Evolutionary conservation across 2,113 vertebrate genomes (phyloP), one percentile per base, ranked within the genome.

Genomic region (Crotalus helleri): DNA sequence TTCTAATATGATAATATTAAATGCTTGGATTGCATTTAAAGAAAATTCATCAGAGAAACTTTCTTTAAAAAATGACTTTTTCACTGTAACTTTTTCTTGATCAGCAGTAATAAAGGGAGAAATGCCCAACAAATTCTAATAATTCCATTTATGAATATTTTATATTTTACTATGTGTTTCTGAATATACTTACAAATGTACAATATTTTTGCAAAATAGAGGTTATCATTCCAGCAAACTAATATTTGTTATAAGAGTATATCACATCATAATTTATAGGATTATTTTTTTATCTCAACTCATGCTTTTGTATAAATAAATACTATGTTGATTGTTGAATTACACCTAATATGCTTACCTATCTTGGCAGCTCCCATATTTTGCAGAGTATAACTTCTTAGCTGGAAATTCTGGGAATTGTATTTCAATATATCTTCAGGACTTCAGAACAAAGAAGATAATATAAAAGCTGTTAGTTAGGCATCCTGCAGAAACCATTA

Each of bases 21-120:
- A 61, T 90, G 13, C 21, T 93, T 90, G 46, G 57, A 24, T 61
- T 54, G 15, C 15, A 4, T 58, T 90, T 90, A 85, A 85, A 85
- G 54, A 85, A 93, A 61, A 74, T 55, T 44, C 49, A 92, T 74
- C 59, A 74, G 74, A 88, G 59, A 88, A 59, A 4, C 29, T 33
- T 55, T 46, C 15, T 24, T 59, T 55, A n/a, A 49, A 87, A 88
- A 59, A 93, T 49, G 53, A 7, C 49, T 46, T 88, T 91, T 59
- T 51, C 91, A 85, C 58, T 49, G 8, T 89, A 88, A 49, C 44
- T 85, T 91, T 85, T 39, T 49, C 91, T 85, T 93, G 59, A 85
- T 91, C 17, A 87, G 44, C 49, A 55, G n/a, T 81, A 93, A 91
- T 91, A 93, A 91, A 89, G 2, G 24, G 29, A 59, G 26, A 93